These are phyloP conservation scores for Drosophila subpulchrella DNA, from an alignment of 1,140 invertebrate species.

Conservation along the genomic window DNA sequence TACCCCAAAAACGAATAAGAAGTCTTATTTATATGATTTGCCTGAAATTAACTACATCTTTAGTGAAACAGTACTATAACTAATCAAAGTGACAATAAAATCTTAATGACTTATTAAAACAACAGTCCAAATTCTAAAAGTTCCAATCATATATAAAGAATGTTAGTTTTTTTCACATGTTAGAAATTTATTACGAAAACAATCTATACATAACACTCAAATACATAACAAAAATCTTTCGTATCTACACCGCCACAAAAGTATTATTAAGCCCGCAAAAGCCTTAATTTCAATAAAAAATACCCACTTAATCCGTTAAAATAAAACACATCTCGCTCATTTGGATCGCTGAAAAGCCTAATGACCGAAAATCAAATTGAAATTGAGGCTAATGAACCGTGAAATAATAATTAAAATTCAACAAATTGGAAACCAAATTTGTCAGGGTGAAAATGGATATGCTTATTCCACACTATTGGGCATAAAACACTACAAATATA, in stretches of 20 bases:
- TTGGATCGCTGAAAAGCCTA: conserved; percentile 14
- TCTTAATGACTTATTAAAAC: no score
- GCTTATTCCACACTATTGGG: conserved; percentile 9
- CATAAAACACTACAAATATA: conserved; percentile 1
- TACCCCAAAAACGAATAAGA: no score
- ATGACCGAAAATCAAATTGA: conserved; percentile 50
- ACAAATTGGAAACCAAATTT: conserved; percentile 43
- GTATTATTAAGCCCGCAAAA: neutral
- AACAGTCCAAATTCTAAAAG: no score
- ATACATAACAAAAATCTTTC: no score
- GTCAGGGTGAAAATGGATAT: conserved; percentile 15
- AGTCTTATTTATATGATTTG: no score
- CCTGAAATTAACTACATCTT: no score
- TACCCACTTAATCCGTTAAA: conserved; percentile 16
- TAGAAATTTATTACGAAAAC: no score
- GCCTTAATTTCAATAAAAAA: neutral
- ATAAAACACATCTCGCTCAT: conserved; percentile 15
- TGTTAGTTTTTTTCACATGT: no score
- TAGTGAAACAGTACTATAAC: no score
- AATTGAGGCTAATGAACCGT: conserved; percentile 55
- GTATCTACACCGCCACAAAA: neutral
- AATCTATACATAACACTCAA: no score
- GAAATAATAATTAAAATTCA: conserved; percentile 58
- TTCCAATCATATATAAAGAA: no score
- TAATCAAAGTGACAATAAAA: no score